These are phyloP conservation scores for Trichoplusia ni DNA, from an alignment of 1,140 invertebrate species.

Conservation along the genomic window DNA sequence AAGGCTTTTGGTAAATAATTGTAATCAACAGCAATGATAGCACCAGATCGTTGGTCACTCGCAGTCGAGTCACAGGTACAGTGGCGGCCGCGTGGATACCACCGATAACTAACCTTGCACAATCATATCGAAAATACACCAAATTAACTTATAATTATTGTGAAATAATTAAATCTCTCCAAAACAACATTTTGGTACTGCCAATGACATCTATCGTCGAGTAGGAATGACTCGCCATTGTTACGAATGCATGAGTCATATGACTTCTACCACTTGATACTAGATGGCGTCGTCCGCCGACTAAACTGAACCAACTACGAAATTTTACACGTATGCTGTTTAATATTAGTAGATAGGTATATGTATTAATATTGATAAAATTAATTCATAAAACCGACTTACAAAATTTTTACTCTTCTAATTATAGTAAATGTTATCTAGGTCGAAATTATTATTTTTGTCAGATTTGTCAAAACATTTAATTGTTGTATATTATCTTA, in stretches of 20 bases:
- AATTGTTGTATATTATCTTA: too few species aligned
- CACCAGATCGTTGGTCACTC: background rate
- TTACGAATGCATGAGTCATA: background rate
- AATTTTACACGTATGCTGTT: too few species aligned
- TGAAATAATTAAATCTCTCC: background rate
- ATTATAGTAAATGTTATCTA: too few species aligned
- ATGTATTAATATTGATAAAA: too few species aligned
- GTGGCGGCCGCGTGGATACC: too few species aligned
- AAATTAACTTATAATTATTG: slow-evolving; percentile 8
- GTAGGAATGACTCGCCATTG: background rate
- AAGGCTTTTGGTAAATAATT: slow-evolving; percentile 56
- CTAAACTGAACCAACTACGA: too few species aligned
- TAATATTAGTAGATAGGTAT: too few species aligned
- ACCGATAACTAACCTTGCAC: background rate
- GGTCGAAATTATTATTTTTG: too few species aligned
- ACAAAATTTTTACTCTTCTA: too few species aligned
- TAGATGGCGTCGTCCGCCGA: slow-evolving; percentile 5
- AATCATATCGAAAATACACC: too few species aligned
- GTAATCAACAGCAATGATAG: slow-evolving; percentile 36
- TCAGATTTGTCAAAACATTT: too few species aligned
- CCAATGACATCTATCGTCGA: slow-evolving; percentile 7
- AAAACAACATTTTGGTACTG: background rate
- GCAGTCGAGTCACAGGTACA: slow-evolving; percentile 1
- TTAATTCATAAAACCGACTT: too few species aligned
- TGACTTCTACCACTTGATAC: background rate